phyloP scores from a whole-genome alignment of 2,888 invertebrate genomes.

The Diplolepis rosae region DNA sequence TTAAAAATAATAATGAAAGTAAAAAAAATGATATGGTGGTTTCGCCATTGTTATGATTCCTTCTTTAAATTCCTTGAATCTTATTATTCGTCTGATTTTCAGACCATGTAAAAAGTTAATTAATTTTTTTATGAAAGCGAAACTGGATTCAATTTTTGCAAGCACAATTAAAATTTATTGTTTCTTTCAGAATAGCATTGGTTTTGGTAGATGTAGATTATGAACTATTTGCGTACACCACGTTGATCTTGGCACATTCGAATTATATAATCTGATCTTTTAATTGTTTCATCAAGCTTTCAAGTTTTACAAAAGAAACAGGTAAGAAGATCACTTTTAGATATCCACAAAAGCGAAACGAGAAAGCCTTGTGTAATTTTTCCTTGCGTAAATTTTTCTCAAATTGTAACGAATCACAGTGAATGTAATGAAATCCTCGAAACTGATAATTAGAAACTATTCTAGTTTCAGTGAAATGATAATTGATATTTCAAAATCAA shows the following conservation, averaged over 20 bases:
- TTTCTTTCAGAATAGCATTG: background rate
- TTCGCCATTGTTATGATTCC: too few relatives aligned
- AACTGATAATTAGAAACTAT: too few relatives aligned
- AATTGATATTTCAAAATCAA: too few relatives aligned
- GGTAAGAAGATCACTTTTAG: background rate
- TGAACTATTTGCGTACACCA: background rate
- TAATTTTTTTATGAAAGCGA: background rate
- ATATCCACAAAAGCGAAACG: constrained; percentile 9
- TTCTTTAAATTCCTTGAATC: too few relatives aligned
- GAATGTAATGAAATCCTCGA: background rate
- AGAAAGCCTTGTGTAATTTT: background rate
- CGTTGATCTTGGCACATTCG: background rate
- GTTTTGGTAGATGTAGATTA: background rate
- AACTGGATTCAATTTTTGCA: background rate
- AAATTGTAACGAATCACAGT: background rate
- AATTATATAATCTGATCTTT: constrained; percentile 14
- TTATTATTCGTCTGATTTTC: too few relatives aligned
- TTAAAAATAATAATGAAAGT: too few relatives aligned
- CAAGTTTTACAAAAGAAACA: background rate
- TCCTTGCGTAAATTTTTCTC: constrained; percentile 2
- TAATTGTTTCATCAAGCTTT: constrained; percentile 21
- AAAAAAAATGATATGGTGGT: too few relatives aligned
- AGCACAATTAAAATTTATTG: background rate
- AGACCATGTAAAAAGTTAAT: too few relatives aligned
- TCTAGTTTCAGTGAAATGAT: too few relatives aligned